A percentile compares a stretch with the other conserved stretches of the same genome.
phyloP scores from a whole-genome alignment of 2,888 invertebrate genomes.

The Ophion obscuratus region DNA sequence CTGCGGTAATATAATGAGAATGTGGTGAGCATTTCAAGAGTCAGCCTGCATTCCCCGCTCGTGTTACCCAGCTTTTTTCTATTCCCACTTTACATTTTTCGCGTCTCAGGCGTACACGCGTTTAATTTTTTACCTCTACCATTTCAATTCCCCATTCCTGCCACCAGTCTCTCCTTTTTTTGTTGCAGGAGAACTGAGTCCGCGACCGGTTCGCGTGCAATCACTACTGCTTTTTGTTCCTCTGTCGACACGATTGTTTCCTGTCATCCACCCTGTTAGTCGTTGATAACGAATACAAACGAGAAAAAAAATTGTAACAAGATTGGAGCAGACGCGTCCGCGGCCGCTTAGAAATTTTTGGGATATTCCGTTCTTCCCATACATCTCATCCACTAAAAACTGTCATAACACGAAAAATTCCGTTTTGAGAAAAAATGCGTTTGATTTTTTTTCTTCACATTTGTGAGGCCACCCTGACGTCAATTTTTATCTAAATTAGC shows the following conservation, averaged over 20 bases:
- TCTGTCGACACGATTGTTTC: constrained; percentile 16
- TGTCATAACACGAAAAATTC: too few species aligned
- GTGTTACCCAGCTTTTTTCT: constrained; percentile 18
- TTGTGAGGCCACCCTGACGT: too few species aligned
- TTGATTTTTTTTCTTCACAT: too few species aligned
- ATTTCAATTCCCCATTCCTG: not conserved
- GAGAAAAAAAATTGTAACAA: not conserved
- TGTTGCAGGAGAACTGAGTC: not conserved
- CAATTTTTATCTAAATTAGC: too few species aligned
- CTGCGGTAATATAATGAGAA: constrained; percentile 58
- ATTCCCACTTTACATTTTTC: not conserved
- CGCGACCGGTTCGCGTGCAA: constrained; percentile 24
- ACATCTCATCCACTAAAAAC: too few species aligned
- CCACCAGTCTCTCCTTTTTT: not conserved
- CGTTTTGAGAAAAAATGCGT: too few species aligned
- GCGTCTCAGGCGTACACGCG: not conserved
- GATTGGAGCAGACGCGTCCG: too few species aligned
- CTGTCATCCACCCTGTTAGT: not conserved
- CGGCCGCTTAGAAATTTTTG: too few species aligned
- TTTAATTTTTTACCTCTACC: constrained; percentile 15
- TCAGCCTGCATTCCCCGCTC: constrained; percentile 10
- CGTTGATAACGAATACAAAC: not conserved
- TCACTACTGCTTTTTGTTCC: constrained; percentile 34
- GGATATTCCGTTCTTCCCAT: too few species aligned
- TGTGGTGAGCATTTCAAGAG: constrained; percentile 52